These are phyloP conservation scores for Hypena proboscidalis DNA, from an alignment of 2,888 invertebrate genomes.

Conservation along the genomic window DNA sequence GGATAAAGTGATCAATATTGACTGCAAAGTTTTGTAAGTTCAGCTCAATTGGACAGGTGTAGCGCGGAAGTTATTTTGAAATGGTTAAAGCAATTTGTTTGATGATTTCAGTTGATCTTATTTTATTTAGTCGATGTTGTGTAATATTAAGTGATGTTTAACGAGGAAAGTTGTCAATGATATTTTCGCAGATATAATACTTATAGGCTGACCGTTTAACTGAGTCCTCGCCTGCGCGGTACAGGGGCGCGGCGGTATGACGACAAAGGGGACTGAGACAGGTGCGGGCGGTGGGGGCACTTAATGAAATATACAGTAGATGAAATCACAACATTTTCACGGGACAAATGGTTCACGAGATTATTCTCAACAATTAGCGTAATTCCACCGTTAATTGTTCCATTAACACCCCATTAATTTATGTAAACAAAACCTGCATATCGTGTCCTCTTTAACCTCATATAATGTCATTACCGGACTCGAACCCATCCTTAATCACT, in stretches of 20 bases:
- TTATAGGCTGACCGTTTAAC: too few species aligned
- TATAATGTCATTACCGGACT: slow-evolving; percentile 9
- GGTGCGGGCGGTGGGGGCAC: too few species aligned
- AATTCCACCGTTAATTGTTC: too few species aligned
- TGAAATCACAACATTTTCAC: too few species aligned
- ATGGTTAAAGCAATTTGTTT: slow-evolving; percentile 32
- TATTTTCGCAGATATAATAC: background rate
- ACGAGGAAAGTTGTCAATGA: background rate
- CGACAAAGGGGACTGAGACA: too few species aligned
- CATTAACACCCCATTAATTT: background rate
- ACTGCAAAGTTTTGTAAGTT: background rate
- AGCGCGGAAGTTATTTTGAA: slow-evolving; percentile 39
- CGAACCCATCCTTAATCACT: slow-evolving; percentile 2
- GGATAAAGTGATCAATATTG: rapidly evolving
- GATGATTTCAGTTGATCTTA: slow-evolving; percentile 24
- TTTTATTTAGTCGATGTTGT: slow-evolving; percentile 25
- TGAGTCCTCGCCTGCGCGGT: too few species aligned
- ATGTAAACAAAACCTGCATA: slow-evolving; percentile 4
- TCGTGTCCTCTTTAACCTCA: slow-evolving; percentile 8
- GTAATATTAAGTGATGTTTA: slow-evolving; percentile 14
- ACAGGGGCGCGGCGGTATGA: too few species aligned
- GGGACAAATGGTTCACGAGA: too few species aligned
- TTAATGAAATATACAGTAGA: too few species aligned
- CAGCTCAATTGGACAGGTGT: slow-evolving; percentile 11
- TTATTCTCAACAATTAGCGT: too few species aligned